Evolutionary conservation across 2,888 invertebrate species (phyloP), one percentile per base, ranked within the genome.

Genomic region (Microctonus brassicae): DNA sequence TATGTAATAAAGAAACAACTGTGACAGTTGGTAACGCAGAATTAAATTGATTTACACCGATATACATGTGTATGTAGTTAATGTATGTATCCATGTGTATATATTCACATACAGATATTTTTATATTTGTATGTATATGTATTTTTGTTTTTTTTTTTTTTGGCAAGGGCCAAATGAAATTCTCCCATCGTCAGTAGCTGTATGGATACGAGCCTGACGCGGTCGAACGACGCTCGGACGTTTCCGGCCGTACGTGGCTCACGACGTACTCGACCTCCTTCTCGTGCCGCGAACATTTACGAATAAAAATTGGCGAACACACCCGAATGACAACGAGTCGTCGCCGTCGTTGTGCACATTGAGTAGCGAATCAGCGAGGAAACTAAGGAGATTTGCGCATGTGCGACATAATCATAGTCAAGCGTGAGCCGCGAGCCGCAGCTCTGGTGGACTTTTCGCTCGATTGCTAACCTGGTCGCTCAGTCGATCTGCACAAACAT

Each of bases 391-490:
- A 69, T 73, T 75, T 69, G 82, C 83, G 82, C 78, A 68, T 73
- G 63, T 74, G 74, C 76, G 47, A 64, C 61, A 66, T 39, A 17
- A 58, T 42, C 42, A 47, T 17, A 64, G 33, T 39, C 26, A 42
- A 52, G 63, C 55, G 52, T 71, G 70, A 65, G 58, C 39, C 65
- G 72, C 64, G 70, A 65, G 58, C 39, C 65, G 72, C 64, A 68
- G 80, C 79, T 78, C 81, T 81, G 83, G 81, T 81, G 80, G 81
- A n/a, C 47, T 83, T 74, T 69, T 76, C 71, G 73, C 73, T 73
- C 74, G 74, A 75, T 76, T 74, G 70, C 65, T 73, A 72, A 55
- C 73, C 58, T 74, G 68, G 63, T 68, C 63, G 72, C 72, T 75
- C 74, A 61, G 68, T 72, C 73, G 73, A 77, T 74, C 73, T 73